Base-by-base conservation (phyloP, 2,113 vertebrate species). In the Nicator chloris region DNA sequence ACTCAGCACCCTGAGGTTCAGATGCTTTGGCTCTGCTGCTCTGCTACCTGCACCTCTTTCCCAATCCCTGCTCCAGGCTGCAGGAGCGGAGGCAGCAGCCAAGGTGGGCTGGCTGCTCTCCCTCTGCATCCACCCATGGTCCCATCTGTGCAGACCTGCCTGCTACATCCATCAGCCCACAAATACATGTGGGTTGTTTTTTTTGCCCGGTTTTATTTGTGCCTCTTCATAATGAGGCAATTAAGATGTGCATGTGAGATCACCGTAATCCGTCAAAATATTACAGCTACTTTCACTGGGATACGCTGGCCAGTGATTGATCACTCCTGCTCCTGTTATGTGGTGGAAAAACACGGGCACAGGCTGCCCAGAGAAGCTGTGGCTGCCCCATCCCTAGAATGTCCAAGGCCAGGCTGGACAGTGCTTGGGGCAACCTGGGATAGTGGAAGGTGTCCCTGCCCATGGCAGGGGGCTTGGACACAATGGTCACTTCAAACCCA, bases 191-290 rank as follows among this genome's bases (percentile, higher is more conserved):
- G 37, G 49, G 8, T 42, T 78, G 31, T 35, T 57, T 42, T 13
- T 7, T 2, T 3, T 8, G 33, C 11, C 51, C n/a, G 8, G 47
- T 59, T 79, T 88, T 92, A 86, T 90, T 85, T 88, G 90, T 73
- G 66, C 59, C 51, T 83, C 5, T 2, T 71, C 8, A 2, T 94
- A 96, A 94, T 81, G 80, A 96, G 76, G 76, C 92, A 88, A 88
- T 96, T 93, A 95, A 95, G 82, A 96, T 82, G 59, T 90, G 83
- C 85, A 76, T 60, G 86, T 26, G 80, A 94, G 85, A 96, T 93
- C 64, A 91, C 57, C 2, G 15, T 88, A 51, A 95, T 92, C 92
- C 61, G 31, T 92, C 77, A 91, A 93, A 90, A 85, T 71, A 91
- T n/a, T 90, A 70, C 90, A 92, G 39, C 68, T 77, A 14, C 75